A percentile compares a stretch with the other conserved stretches of the same genome.
phyloP scores from a whole-genome alignment of 2,888 invertebrate species.

The Argyresthia goedartella region DNA sequence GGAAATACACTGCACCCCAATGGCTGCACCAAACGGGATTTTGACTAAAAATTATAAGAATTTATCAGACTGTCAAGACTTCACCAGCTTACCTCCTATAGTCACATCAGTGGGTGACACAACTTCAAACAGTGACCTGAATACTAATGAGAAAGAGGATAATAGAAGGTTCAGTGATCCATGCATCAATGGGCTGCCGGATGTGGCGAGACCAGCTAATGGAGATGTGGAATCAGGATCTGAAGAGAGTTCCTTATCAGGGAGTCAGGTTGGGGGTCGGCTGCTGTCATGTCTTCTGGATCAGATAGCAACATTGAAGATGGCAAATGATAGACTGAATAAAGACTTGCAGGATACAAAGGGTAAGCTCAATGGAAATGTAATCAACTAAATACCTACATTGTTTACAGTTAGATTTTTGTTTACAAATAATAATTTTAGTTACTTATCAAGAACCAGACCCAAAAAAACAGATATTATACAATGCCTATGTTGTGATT shows the following conservation, averaged over 20 bases:
- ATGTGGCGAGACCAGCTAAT: constrained; percentile 49
- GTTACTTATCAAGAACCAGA: too few species aligned
- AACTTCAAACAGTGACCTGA: constrained; percentile 56
- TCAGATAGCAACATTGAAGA: constrained; percentile 79
- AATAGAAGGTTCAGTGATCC: constrained; percentile 77
- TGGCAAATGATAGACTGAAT: constrained; percentile 80
- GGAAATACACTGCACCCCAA: constrained; percentile 34
- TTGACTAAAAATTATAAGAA: constrained; percentile 41
- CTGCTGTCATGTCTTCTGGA: constrained; percentile 76
- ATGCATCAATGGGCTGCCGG: constrained; percentile 66
- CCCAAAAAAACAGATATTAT: too few species aligned
- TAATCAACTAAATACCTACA: too few species aligned
- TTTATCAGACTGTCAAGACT: constrained; percentile 60
- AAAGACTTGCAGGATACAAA: constrained; percentile 81
- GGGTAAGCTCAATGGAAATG: constrained; percentile 46
- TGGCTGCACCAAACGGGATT: constrained; percentile 24
- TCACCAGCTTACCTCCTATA: constrained; percentile 79
- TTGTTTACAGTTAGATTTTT: too few species aligned
- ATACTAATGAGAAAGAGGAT: constrained; percentile 63
- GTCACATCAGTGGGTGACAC: constrained; percentile 69
- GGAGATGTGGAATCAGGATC: constrained; percentile 64
- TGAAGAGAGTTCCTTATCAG: constrained; percentile 67
- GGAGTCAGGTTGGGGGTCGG: constrained; percentile 68
- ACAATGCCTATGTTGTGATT: too few species aligned
- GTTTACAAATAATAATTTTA: too few species aligned